These are phyloP conservation scores for Plusia festucae DNA, from an alignment of 2,888 invertebrate species.

Conservation along the genomic window DNA sequence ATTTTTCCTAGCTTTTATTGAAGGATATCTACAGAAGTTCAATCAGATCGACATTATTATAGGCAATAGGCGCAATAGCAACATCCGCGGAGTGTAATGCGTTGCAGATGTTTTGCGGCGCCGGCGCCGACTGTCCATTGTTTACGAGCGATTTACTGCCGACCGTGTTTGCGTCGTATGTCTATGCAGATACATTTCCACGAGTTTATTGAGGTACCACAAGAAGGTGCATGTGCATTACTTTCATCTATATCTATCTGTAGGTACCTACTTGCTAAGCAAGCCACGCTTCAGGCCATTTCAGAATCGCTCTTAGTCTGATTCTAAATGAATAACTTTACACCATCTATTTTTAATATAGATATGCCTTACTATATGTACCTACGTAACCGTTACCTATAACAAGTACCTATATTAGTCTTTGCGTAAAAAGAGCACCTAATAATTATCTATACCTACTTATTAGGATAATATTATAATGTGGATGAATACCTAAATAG, in stretches of 20 bases:
- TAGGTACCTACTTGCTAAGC: not conserved
- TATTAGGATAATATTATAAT: too few species aligned
- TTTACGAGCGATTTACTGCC: slow-evolving; percentile 62
- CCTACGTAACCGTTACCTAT: too few species aligned
- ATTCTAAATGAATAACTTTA: too few species aligned
- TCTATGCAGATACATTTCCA: slow-evolving; percentile 46
- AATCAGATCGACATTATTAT: slow-evolving; percentile 23
- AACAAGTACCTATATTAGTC: too few species aligned
- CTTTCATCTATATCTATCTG: not conserved
- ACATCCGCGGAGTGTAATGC: slow-evolving; percentile 45
- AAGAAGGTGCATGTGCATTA: slow-evolving; percentile 27
- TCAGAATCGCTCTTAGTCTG: too few species aligned
- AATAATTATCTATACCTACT: too few species aligned
- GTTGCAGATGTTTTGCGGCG: slow-evolving; percentile 66
- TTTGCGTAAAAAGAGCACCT: too few species aligned
- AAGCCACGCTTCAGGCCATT: too few species aligned
- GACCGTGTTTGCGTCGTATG: slow-evolving; percentile 54
- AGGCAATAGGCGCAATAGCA: not conserved
- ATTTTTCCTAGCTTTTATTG: not conserved
- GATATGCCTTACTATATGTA: too few species aligned
- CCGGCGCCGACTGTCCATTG: slow-evolving; percentile 72
- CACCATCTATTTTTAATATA: too few species aligned
- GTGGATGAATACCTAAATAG: too few species aligned
- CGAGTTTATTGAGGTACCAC: slow-evolving; percentile 43
- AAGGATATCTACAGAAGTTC: not conserved